A percentile compares a stretch with the other conserved stretches of the same genome.
phyloP scores from a whole-genome alignment of 1,140 invertebrate genomes.

The Pemphigus obesinymphae region DNA sequence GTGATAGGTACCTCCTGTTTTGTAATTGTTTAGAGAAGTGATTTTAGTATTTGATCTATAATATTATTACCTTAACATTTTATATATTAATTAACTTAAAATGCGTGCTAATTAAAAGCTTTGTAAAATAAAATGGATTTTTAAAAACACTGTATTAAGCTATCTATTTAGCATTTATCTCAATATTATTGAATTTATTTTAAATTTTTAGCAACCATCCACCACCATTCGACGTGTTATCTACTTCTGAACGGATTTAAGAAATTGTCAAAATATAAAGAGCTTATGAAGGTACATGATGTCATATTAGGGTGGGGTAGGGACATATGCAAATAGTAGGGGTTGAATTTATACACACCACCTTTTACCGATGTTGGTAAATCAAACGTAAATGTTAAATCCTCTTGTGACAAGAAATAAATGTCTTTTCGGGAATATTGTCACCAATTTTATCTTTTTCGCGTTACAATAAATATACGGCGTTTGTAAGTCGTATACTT shows the following conservation, averaged over 20 bases:
- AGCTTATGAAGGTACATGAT: neutral
- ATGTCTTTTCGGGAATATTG: slow-evolving; percentile 10
- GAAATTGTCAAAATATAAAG: neutral
- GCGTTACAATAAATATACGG: neutral
- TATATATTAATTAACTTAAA: too few species aligned
- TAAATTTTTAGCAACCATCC: neutral
- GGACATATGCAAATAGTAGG: too few species aligned
- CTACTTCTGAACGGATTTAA: neutral
- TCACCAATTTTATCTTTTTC: neutral
- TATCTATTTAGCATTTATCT: neutral
- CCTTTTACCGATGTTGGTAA: neutral
- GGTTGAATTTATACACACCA: neutral
- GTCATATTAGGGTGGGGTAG: neutral
- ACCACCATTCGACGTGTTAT: neutral
- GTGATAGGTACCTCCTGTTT: too few species aligned
- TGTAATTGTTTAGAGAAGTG: too few species aligned
- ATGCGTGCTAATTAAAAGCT: too few species aligned
- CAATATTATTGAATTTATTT: neutral
- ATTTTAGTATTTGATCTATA: too few species aligned
- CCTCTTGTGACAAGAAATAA: neutral
- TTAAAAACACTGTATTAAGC: too few species aligned
- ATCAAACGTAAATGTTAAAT: slow-evolving; percentile 23
- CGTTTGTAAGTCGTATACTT: too few species aligned
- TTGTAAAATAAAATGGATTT: too few species aligned
- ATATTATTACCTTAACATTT: too few species aligned